Base-by-base conservation (phyloP, 2,113 vertebrate genomes). In the Spea multiplicata region DNA sequence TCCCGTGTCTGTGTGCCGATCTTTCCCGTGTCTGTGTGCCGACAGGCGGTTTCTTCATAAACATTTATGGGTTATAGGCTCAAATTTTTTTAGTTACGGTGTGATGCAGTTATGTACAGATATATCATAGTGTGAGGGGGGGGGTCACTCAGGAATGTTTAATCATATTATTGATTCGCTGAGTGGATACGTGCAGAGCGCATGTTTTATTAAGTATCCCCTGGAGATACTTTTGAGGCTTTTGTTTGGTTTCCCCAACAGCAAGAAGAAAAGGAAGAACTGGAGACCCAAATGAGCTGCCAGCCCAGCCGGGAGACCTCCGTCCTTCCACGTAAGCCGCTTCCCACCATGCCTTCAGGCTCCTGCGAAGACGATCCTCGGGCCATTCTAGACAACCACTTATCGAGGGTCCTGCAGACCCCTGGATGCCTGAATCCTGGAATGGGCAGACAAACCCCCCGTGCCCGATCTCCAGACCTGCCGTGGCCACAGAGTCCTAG, bases 311-410 rank as follows among this genome's bases (percentile, higher is more conserved):
- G 80, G 85, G 88, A 86, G 8, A 13, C 72, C 84, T 62, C 0
- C 74, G 3, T 83, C 50, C 61, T 87, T 13, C 83, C 86, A 74
- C 92, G 92, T 8, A 92, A 94, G 75, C 87, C 94, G 0, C 83
- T 96, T 17, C 83, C 89, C 3, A 91, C 96, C 48, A 89, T 96
- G 45, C 88, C 95, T 0, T 87, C 93, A 0, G 90, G 92, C 83
- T 89, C 91, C 84, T 93, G 91, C 0, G 96, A 99, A 13, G 97
- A 99, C n/a, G 97, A 99, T 83, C 94, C 97, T 0, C 96, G 98
- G 90, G 94, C 96, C 14, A 98, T 99, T 81, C 88, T 99, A 84
- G 97, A 99, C 0, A 94, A 99, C 80, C 97, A 98, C 85, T 91
- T 99, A 14, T 98, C 96, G 0, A 91, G 97, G 0, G 97, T 99